Conservation (phyloP, 2,113 vertebrate species). For the Oreochromis niloticus region DNA sequence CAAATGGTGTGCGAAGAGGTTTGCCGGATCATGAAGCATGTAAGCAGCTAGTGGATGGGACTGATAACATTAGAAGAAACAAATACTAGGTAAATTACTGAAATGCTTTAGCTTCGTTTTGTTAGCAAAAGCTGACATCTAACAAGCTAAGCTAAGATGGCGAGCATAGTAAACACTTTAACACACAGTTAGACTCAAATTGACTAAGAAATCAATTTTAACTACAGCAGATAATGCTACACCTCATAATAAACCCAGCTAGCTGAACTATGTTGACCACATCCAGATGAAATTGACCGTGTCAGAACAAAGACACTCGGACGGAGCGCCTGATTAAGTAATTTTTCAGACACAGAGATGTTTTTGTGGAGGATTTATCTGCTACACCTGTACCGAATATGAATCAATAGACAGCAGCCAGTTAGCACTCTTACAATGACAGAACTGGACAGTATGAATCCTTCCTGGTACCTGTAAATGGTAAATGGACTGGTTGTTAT, state of each 20-base stretch:
- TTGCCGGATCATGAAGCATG: background rate
- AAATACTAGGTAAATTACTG: background rate
- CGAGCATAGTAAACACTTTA: background rate
- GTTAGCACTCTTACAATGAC: background rate
- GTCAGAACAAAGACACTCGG: background rate
- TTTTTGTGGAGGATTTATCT: background rate
- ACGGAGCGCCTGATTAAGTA: background rate
- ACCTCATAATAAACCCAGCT: background rate
- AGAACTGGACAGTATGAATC: background rate
- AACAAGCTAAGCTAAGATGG: background rate
- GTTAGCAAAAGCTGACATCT: background rate
- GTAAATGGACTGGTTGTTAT: background rate
- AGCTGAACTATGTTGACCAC: background rate
- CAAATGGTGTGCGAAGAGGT: background rate
- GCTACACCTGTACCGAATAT: background rate
- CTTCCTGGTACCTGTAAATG: background rate
- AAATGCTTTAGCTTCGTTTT: background rate
- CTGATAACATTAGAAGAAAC: background rate
- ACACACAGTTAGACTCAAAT: background rate
- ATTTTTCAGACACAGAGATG: background rate
- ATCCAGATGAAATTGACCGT: background rate
- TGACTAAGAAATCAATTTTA: background rate
- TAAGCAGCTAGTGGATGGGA: background rate
- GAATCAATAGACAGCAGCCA: background rate
- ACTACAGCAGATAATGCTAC: background rate